Conservation (phyloP, 2,797 vertebrate genomes). For the Euphonia xanthogaster region DNA sequence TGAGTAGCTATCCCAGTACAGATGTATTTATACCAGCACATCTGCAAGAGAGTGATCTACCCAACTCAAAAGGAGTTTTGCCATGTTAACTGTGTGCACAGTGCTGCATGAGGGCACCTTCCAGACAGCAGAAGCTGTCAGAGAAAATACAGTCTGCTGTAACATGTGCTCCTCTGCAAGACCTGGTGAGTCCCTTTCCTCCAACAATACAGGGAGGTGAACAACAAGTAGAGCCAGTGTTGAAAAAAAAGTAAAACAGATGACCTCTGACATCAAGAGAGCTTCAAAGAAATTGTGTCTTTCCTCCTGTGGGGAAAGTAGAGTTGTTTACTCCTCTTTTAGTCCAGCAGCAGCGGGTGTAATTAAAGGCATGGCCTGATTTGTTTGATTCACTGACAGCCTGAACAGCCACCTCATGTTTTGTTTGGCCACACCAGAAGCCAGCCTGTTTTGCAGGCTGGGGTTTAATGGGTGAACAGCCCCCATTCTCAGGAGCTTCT, state of each 20-base stretch:
- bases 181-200: not conserved
- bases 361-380: not conserved
- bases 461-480: not conserved
- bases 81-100: not conserved
- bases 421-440: not conserved
- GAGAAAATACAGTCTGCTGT: not conserved
- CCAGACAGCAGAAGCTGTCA: not conserved
- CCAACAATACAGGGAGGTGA: not conserved
- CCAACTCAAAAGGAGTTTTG: not conserved
- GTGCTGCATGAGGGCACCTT: not conserved
- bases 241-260: not conserved
- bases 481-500: conserved; percentile 5
- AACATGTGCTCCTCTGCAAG: not conserved
- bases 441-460: not conserved
- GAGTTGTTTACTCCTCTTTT: not conserved
- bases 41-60: not conserved
- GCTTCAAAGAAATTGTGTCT: not conserved
- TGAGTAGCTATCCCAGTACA: not conserved
- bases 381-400: not conserved
- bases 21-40: not conserved
- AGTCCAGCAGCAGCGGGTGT: not conserved
- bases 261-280: not conserved
- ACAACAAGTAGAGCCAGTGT: not conserved
- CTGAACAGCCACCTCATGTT: not conserved
- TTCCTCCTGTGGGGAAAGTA: not conserved